Percentiles rank a stretch among this genome's conserved stretches.
phyloP scores from a whole-genome alignment of 2,113 vertebrate genomes.

The Crocuta crocuta region DNA sequence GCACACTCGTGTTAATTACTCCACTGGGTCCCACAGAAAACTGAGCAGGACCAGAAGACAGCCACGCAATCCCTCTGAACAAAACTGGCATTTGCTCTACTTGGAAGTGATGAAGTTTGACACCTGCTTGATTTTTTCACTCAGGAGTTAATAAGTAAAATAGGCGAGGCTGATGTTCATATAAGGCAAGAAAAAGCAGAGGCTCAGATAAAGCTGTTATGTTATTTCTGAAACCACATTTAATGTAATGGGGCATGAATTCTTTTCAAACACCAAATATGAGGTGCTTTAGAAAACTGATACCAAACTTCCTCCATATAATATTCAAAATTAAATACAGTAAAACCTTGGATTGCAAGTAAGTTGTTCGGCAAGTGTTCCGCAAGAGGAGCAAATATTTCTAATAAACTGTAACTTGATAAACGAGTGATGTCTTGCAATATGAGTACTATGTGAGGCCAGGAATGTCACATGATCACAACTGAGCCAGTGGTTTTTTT shows the following conservation, averaged over 20 bases:
- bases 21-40: too few species aligned
- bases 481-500: too few species aligned
- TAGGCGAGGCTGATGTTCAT: neutral
- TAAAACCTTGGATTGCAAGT: too few species aligned
- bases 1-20: neutral
- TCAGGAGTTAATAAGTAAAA: neutral
- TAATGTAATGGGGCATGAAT: neutral
- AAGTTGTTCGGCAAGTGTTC: too few species aligned
- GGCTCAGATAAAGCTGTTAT: neutral
- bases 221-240: neutral
- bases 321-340: neutral
- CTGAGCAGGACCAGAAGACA: neutral
- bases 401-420: too few species aligned
- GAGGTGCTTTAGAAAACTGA: neutral
- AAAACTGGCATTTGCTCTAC: neutral
- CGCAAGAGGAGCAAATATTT: too few species aligned
- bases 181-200: neutral
- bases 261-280: conserved; percentile 13
- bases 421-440: too few species aligned
- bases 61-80: neutral
- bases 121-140: neutral
- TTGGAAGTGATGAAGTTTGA: neutral
- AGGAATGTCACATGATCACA: too few species aligned
- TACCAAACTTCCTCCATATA: neutral
- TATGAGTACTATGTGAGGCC: too few species aligned